phyloP scores from a whole-genome alignment of 2,113 vertebrate genomes.

The Natator depressus region DNA sequence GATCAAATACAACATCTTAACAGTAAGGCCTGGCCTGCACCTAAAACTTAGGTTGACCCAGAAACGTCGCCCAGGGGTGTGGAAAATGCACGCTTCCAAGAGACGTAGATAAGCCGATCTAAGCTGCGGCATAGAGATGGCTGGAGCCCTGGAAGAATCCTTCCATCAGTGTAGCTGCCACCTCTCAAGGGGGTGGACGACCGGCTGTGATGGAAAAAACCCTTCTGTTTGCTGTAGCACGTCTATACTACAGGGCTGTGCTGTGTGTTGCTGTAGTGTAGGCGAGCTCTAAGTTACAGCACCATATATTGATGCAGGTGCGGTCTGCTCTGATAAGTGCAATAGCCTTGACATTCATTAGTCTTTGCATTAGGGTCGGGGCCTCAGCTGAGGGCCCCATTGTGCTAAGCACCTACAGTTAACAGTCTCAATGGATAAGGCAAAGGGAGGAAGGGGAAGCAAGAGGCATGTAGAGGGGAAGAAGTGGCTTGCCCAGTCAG shows the following conservation, averaged over 20 bases:
- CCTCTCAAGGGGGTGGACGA: background rate
- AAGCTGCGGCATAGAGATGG: background rate
- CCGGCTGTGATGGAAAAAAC: background rate
- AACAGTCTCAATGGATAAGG: background rate
- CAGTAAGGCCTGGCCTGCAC: background rate
- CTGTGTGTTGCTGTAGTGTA: background rate
- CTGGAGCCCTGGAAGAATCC: background rate
- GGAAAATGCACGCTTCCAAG: background rate
- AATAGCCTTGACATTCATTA: accelerated
- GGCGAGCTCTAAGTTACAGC: background rate
- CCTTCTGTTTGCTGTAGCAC: background rate
- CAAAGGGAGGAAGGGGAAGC: background rate
- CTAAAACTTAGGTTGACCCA: background rate
- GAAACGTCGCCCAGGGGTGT: background rate
- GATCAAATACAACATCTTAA: background rate
- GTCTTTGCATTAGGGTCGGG: accelerated
- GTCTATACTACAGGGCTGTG: background rate
- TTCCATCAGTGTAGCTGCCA: background rate
- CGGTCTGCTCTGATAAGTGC: background rate
- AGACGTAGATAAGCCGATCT: background rate
- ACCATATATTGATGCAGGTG: background rate
- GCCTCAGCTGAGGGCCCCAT: accelerated
- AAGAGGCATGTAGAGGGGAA: background rate
- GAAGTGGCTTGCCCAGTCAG: background rate
- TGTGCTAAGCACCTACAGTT: accelerated